Evolutionary conservation across 1,140 invertebrate species (phyloP), one percentile per base, ranked within the genome.

Genomic region (Leptinotarsa lineolata): DNA sequence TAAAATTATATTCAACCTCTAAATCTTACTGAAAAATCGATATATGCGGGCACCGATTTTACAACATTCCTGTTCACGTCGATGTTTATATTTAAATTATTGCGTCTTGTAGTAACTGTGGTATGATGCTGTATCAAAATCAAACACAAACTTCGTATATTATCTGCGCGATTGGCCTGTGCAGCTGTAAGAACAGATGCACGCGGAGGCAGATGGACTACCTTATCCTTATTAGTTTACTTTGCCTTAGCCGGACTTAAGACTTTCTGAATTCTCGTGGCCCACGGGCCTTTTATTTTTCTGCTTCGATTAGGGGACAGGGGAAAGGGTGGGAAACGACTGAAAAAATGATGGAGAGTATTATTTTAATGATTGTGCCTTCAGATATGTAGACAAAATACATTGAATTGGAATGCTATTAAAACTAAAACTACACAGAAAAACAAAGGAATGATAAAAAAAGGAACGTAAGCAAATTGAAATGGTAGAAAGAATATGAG

Each of bases 221-320:
- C 48, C 48, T 54, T 54, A 54, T 54, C 48, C 48, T 54, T 54
- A 54, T 54, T 54, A 54, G 48, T 54, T 54, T n/a, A 54, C 48
- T 54, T 0, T 54, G 48, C 48, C 48, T 54, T 1, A 54, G n/a
- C 16, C 15, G 48, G 48, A 54, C 48, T 54, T 54, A 54, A 54
- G 48, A n/a, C 48, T 54, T 54, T 54, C 30, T 54, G 48, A 54
- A 54, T 54, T 54, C 48, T 54, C 48, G 13, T 54, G 15, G 15
- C 48, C 48, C 48, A 54, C 48, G n/a, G 48, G 48, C 13, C 48
- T 54, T 54, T 48, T 48, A 12, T 48, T 48, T 48, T 48, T 48
- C 46, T 48, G 46, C 46, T 48, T 48, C 46, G 46, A 1, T 48
- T 48, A 5, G 16, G 46, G 8, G 6, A 48, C 11, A 12, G 2